These are phyloP conservation scores for Alviniconcha strummeri DNA, from an alignment of 2,888 invertebrate species.

Conservation along the genomic window DNA sequence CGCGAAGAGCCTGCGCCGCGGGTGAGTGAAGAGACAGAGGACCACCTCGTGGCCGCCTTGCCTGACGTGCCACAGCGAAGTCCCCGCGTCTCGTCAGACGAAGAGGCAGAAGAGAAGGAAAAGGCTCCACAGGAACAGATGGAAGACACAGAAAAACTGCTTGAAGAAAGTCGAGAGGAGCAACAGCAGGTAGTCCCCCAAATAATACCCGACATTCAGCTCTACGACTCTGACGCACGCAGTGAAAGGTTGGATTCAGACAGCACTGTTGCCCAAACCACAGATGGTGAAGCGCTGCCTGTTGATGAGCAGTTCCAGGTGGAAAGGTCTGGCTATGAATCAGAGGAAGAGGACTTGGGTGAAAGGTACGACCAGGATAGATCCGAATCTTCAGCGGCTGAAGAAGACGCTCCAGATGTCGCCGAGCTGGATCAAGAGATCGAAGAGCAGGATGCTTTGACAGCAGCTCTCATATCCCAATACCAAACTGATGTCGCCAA, in stretches of 20 bases:
- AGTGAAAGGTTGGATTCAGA: constrained; percentile 13
- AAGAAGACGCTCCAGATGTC: constrained; percentile 25
- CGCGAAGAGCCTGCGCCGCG: constrained; percentile 5
- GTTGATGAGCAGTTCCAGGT: constrained; percentile 16
- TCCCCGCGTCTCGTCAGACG: constrained; percentile 32
- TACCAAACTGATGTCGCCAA: constrained; percentile 24
- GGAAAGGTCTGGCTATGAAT: constrained; percentile 33
- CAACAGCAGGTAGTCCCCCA: not conserved
- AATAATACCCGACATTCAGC: not conserved
- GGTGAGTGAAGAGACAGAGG: constrained; percentile 22
- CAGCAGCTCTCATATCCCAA: constrained; percentile 41
- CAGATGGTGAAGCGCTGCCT: not conserved
- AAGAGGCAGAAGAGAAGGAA: constrained; percentile 45
- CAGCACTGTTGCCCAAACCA: not conserved
- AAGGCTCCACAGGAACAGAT: not conserved
- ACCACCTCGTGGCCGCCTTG: constrained; percentile 18
- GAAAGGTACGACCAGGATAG: constrained; percentile 22
- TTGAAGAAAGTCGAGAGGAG: not conserved
- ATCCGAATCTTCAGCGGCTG: constrained; percentile 15
- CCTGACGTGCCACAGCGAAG: constrained; percentile 30
- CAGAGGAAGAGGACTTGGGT: constrained; percentile 36
- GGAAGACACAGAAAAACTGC: not conserved
- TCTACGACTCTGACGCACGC: constrained; percentile 1
- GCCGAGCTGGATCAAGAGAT: constrained; percentile 39
- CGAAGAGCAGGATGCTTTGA: constrained; percentile 40